Evolutionary conservation across 2,797 vertebrate genomes (phyloP).

Genomic region (Enteromius mattozi): DNA sequence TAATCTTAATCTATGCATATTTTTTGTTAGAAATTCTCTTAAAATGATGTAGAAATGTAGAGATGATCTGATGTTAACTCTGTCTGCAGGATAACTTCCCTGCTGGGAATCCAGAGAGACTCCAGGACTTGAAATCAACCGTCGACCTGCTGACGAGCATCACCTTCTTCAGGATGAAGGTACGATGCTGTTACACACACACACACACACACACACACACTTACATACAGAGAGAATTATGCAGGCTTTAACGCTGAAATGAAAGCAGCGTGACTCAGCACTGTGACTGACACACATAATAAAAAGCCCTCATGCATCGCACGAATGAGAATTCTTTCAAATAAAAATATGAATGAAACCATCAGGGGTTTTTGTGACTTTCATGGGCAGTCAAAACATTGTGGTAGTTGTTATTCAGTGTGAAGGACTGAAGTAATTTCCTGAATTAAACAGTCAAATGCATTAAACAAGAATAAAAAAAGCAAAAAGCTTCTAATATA

Average conservation of each 20-base stretch:
- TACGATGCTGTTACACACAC: neutral
- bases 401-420: neutral
- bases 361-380: conserved; percentile 9
- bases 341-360: conserved; percentile 13
- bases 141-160: conserved; percentile 97
- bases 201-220: neutral
- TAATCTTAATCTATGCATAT: neutral
- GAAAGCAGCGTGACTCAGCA: conserved; percentile 10
- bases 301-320: neutral
- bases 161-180: conserved; percentile 98
- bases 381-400: neutral
- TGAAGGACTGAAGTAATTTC: neutral
- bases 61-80: neutral
- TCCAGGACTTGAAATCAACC: conserved; percentile 95
- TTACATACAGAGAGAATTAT: neutral
- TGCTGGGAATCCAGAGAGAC: conserved; percentile 90
- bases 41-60: neutral
- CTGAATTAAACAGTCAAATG: neutral
- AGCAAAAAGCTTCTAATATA: neutral
- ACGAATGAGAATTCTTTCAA: neutral
- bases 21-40: neutral
- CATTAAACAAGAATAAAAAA: neutral
- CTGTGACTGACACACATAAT: neutral
- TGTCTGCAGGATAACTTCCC: conserved; percentile 92
- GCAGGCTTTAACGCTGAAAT: neutral